A percentile compares a stretch with the other conserved stretches of the same genome.
Conservation (phyloP, 2,888 invertebrate species). For the Aphidoletes aphidimyza region DNA sequence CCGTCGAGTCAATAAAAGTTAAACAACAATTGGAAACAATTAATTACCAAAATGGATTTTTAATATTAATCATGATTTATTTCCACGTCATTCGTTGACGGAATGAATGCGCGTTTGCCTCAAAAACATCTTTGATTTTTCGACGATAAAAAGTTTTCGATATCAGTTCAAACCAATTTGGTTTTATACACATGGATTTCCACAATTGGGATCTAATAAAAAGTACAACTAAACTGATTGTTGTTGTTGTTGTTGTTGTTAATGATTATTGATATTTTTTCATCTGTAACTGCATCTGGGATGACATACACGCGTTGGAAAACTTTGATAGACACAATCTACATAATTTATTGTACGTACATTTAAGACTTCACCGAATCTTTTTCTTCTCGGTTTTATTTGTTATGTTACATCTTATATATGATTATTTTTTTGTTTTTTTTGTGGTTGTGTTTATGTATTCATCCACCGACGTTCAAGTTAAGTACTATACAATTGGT, state of each 20-base stretch:
- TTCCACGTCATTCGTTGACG: background rate
- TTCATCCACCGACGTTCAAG: background rate
- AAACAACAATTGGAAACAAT: conserved; percentile 21
- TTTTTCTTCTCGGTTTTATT: background rate
- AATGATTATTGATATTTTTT: too few species aligned
- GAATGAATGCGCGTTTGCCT: background rate
- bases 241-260: too few species aligned
- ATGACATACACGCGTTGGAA: background rate
- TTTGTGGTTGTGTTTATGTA: too few species aligned
- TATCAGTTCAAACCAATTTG: too few species aligned
- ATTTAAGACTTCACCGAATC: background rate
- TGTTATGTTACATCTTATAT: background rate
- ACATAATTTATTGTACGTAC: background rate
- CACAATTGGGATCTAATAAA: too few species aligned
- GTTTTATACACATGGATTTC: too few species aligned
- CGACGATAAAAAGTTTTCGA: too few species aligned
- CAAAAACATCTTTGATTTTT: too few species aligned
- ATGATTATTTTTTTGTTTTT: too few species aligned
- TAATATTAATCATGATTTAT: background rate
- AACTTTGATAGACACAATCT: conserved; percentile 30
- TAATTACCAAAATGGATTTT: conserved; percentile 27
- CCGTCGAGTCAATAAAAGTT: background rate
- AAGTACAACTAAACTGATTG: too few species aligned
- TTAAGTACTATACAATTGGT: conserved; percentile 9
- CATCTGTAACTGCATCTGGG: too few species aligned